Evolutionary conservation across 2,797 vertebrate genomes (phyloP).

Genomic region (Pitangus sulphuratus): DNA sequence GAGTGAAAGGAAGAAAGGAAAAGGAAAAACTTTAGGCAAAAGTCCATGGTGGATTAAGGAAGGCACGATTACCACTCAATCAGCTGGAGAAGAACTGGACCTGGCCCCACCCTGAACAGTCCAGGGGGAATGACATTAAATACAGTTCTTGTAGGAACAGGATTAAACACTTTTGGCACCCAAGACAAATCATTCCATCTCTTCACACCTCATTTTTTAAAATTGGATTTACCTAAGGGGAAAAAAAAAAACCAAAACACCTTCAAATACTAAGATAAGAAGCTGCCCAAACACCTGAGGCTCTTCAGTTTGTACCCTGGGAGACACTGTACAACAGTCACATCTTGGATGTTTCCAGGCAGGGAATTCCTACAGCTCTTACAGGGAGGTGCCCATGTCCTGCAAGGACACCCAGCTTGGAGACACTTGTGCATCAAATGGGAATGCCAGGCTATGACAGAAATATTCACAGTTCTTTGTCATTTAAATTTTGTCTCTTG

Average conservation of each 20-base stretch:
- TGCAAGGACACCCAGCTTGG: neutral
- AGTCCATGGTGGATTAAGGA: neutral
- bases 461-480: neutral
- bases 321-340: neutral
- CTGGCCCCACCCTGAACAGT: neutral
- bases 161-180: neutral
- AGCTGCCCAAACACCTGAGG: neutral
- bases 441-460: accelerated
- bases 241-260: neutral
- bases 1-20: neutral
- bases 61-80: neutral
- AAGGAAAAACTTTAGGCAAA: accelerated
- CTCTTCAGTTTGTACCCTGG: accelerated
- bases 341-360: accelerated
- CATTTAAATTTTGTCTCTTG: neutral
- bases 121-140: neutral
- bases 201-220: neutral
- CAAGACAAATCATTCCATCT: neutral
- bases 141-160: neutral
- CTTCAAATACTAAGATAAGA: neutral
- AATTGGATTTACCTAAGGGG: neutral
- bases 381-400: neutral
- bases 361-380: accelerated
- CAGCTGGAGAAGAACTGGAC: neutral
- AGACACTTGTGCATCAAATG: neutral